Evolutionary conservation across 2,888 invertebrate genomes (phyloP), one percentile per base, ranked within the genome.

Genomic region (Ochropleura leucogaster): DNA sequence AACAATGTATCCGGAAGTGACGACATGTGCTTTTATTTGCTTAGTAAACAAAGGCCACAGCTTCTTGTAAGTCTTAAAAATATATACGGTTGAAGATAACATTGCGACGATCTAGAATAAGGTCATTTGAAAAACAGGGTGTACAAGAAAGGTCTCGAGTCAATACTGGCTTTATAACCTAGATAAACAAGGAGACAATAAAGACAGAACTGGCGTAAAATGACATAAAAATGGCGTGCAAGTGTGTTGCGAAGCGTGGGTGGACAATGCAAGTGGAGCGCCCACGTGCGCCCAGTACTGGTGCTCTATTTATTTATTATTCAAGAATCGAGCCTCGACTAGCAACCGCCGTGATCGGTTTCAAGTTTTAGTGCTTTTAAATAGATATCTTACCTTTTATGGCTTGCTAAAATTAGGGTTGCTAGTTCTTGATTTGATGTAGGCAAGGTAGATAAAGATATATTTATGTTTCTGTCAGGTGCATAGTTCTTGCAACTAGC

Each of bases 281-380:
- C 92, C 91, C 90, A 92, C 92, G 87, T 89, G 86, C 80, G 84
- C 80, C 82, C 87, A 77, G 88, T 84, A 88, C 87, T 84, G 88
- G 83, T 88, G 89, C 89, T 88, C 89, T 85, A 92, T 91, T 90
- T 92, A 92, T 89, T 93, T 92, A 93, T 93, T 93, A 93, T 94
- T 93, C 93, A 92, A 89, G 80, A 79, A 79, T 77, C 44, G 82
- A 86, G 82, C 83, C 85, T 80, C 85, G 73, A 88, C 89, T 86
- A 89, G 77, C 79, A 77, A 85, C 83, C 75, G 86, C 79, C 81
- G 81, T 85, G 87, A 89, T 90, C 84, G 86, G 71, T 51, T 87
- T 84, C 68, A 79, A 85, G 88, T 87, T 89, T 86, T 68, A 77
- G 9, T 44, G 10, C 30, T 66, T 73, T n/a, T 6, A 67, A 70